Evolutionary conservation across 2,797 vertebrate genomes (phyloP), one percentile per base, ranked within the genome.

Genomic region (Emys orbicularis): DNA sequence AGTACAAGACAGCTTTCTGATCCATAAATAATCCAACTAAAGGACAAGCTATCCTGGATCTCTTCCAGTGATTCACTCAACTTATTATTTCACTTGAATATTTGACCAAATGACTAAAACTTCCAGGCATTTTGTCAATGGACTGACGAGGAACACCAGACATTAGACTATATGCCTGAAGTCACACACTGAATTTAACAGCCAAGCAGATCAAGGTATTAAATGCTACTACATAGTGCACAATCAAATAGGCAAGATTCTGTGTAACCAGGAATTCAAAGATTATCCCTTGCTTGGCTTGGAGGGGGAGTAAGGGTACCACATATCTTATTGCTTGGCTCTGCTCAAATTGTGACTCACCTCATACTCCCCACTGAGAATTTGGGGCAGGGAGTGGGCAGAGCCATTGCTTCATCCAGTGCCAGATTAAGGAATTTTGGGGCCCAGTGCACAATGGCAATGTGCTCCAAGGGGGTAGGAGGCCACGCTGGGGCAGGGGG

Each of bases 51-150:
- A 93, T n/a, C 56, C 81, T 79, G n/a, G 56, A 92, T 93, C 83
- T 95, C 90, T 92, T 96, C 94, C 92, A 37, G 1, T 84, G 91
- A 94, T 91, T 95, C 84, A 95, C 93, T 27, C 88, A 83, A 77
- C 76, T 88, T 93, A 95, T 95, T 95, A 90, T 96, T 97, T 94
- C 90, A 84, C 80, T 88, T 53, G 85, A 94, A 90, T 80, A 80
- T 90, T 90, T 96, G 95, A 96, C 96, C 97, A 94, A 96, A 97
- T 92, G 84, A 94, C 83, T 97, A 91, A 92, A 97, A 97, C 83
- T 96, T 95, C 92, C 94, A 97, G 95, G 83, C 88, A 95, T 90
- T 96, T 97, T 97, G 89, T 97, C 96, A 95, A 74, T 92, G 90
- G 88, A 90, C 93, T 97, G 96, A 95, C 95, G 95, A 95, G 84